Conservation (phyloP, 2,888 invertebrate species). For the Aromia moschata region DNA sequence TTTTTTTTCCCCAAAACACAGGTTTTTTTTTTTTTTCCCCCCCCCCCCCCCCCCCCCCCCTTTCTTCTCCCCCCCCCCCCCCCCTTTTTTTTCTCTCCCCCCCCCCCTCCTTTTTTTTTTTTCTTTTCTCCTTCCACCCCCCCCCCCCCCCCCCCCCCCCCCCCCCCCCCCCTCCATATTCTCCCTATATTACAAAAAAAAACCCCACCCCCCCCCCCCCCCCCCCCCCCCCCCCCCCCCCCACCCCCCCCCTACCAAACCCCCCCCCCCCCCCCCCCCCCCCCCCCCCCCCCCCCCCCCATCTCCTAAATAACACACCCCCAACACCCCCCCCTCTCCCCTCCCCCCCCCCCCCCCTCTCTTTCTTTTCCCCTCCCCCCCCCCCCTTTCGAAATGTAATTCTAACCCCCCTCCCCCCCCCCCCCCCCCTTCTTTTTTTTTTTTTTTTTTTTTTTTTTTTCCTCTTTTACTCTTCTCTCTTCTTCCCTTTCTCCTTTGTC, state of each 20-base stretch:
- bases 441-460: background rate
- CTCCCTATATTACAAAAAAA: too few relatives aligned
- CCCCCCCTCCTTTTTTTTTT: background rate
- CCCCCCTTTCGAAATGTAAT: background rate
- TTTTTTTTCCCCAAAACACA: background rate
- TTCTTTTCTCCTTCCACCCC: conserved; percentile 21
- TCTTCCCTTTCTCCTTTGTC: background rate
- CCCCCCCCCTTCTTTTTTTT: background rate
- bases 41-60: conserved; percentile 28
- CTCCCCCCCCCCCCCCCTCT: background rate
- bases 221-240: too few relatives aligned
- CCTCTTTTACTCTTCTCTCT: background rate
- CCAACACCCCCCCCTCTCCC: background rate
- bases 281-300: background rate
- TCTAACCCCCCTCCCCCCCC: conserved; percentile 3
- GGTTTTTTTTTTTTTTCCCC: too few relatives aligned
- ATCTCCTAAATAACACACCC: background rate
- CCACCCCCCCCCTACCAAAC: background rate
- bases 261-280: background rate
- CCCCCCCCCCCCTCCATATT: conserved; percentile 2
- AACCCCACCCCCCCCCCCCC: too few relatives aligned
- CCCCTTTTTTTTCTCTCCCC: background rate
- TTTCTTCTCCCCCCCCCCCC: conserved; percentile 36
- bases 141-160: conserved; percentile 36
- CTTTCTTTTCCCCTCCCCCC: background rate